Base-by-base conservation (phyloP, 1,140 invertebrate genomes). In the Drosophila micromelanica region DNA sequence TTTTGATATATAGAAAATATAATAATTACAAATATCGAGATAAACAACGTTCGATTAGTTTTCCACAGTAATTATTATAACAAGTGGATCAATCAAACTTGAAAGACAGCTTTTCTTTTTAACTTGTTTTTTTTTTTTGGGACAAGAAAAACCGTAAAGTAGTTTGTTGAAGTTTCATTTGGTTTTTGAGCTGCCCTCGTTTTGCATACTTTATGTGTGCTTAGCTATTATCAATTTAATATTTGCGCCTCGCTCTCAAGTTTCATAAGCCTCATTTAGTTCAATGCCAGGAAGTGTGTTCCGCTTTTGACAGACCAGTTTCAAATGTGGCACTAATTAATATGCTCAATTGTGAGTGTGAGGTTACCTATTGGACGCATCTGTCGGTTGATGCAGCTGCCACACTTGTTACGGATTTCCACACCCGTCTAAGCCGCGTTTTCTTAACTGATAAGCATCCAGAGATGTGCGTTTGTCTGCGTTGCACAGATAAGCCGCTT, bases 211-310 rank as follows among this genome's bases (percentile, higher is more conserved):
- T 51, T 43, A 52, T 61, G 12, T 38, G 15, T 65, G 40, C 15
- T 56, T 43, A 63, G 15, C 9, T 35, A 45, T 45, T 75, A 75
- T 59, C 49, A 46, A 80, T 78, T 51, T 75, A 32, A 45, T 45
- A 37, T 52, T 54, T 73, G 40, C 30, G 56, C 68, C 45, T 60
- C 23, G 63, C 57, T 82, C 79, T 87, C 72, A 79, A 64, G 72
- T 87, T 87, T 87, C 82, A 89, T 27, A 80, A 80, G 81, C 70
- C 71, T 57, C 75, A 78, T 86, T 80, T 69, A 48, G 78, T 73
- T 87, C 82, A 87, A 82, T 89, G 82, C 82, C 82, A 87, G 82
- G 84, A 87, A 87, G 82, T 87, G 75, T 52, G 82, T 82, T 86
- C 82, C 78, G 82, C 75, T 86, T 87, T 74, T 76, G 75, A 45